Evolutionary conservation across 2,888 invertebrate genomes (phyloP).

Genomic region (Lasioglossum lativentre): DNA sequence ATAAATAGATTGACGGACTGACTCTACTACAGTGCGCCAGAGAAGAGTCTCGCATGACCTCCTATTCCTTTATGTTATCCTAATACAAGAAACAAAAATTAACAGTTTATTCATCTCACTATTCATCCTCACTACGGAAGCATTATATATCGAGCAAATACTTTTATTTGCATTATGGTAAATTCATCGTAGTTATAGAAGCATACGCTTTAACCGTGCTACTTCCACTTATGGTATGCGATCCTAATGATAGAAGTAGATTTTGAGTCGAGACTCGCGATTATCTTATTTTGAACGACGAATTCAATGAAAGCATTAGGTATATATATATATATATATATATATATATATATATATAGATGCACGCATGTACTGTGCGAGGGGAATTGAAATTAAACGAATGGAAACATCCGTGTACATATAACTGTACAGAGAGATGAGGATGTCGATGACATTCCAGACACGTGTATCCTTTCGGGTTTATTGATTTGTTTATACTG

Average conservation of each 20-base stretch:
- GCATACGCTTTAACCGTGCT: neutral
- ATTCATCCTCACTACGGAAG: neutral
- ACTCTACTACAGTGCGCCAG: too few relatives aligned
- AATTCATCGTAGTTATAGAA: slow-evolving; percentile 18
- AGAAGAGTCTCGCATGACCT: neutral
- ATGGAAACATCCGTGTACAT: too few relatives aligned
- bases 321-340: too few relatives aligned
- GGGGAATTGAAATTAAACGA: too few relatives aligned
- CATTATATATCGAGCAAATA: neutral
- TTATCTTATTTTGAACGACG: slow-evolving; percentile 43
- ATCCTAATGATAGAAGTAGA: slow-evolving; percentile 37
- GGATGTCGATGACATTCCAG: neutral
- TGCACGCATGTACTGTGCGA: neutral
- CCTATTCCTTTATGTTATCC: neutral
- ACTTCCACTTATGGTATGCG: neutral
- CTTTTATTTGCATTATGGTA: slow-evolving; percentile 2
- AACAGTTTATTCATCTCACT: slow-evolving; percentile 22
- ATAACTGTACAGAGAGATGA: neutral
- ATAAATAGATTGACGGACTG: too few relatives aligned
- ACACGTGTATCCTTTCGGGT: neutral
- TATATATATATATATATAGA: neutral
- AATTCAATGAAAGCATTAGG: neutral
- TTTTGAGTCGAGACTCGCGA: slow-evolving; percentile 45
- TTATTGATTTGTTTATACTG: neutral
- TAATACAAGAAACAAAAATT: neutral